phyloP scores from a whole-genome alignment of 2,888 invertebrate species.

The Liodrosophila aerea region DNA sequence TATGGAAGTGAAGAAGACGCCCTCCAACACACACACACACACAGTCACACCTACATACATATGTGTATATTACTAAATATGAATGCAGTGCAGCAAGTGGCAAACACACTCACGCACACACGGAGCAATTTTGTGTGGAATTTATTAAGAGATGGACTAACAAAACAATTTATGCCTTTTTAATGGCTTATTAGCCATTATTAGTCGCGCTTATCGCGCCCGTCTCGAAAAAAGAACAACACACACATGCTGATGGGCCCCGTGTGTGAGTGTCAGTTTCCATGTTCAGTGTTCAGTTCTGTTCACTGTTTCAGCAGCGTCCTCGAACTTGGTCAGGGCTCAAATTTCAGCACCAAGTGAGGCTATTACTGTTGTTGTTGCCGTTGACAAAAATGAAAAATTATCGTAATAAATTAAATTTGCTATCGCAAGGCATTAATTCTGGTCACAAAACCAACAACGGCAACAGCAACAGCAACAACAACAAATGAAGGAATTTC shows the following conservation, averaged over 20 bases:
- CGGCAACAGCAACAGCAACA: slow-evolving; percentile 27
- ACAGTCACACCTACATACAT: background rate
- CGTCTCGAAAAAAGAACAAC: slow-evolving; percentile 50
- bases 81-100: slow-evolving; percentile 62
- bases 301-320: slow-evolving; percentile 40
- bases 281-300: slow-evolving; percentile 15
- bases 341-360: slow-evolving; percentile 58
- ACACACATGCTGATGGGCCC: slow-evolving; percentile 4
- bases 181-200: slow-evolving; percentile 81
- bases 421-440: slow-evolving; percentile 80
- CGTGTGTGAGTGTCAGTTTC: slow-evolving; percentile 35
- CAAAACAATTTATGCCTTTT: slow-evolving; percentile 81
- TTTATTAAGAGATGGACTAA: slow-evolving; percentile 80
- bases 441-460: slow-evolving; percentile 50
- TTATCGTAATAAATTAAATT: slow-evolving; percentile 81
- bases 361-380: slow-evolving; percentile 28
- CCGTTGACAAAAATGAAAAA: slow-evolving; percentile 79
- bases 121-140: slow-evolving; percentile 64
- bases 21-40: slow-evolving; percentile 4
- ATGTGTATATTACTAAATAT: slow-evolving; percentile 14
- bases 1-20: slow-evolving; percentile 19
- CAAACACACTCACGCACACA: slow-evolving; percentile 15
- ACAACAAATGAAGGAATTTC: slow-evolving; percentile 55
- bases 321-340: slow-evolving; percentile 56
- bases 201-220: slow-evolving; percentile 80